A percentile compares a stretch with the other conserved stretches of the same genome.
Evolutionary conservation across 1,140 invertebrate species (phyloP).

Genomic region (Caerostris darwini): DNA sequence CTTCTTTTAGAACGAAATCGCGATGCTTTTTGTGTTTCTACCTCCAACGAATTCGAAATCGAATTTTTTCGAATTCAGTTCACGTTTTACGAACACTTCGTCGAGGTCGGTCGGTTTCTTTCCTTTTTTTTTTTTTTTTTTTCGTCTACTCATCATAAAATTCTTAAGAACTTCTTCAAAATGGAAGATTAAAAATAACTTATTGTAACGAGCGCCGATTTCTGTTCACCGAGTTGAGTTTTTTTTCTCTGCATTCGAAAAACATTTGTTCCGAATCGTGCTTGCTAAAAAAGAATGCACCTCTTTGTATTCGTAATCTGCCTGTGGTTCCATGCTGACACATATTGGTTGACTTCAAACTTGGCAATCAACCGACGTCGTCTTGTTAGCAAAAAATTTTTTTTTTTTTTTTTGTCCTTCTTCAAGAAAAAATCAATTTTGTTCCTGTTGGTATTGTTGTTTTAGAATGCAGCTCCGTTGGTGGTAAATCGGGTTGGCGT

Average conservation of each 20-base stretch:
- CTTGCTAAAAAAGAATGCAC: neutral
- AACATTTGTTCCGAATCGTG: neutral
- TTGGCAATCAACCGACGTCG: neutral
- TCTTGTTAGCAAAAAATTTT: neutral
- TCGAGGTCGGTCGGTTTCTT: neutral
- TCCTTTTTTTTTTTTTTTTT: neutral
- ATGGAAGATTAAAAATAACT: conserved; percentile 26
- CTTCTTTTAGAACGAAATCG: neutral
- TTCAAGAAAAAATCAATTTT: neutral
- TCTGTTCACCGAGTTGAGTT: neutral
- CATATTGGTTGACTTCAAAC: neutral
- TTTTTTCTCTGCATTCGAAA: neutral
- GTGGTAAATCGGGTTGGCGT: neutral
- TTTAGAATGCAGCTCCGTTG: neutral
- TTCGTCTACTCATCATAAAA: neutral
- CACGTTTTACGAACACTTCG: neutral
- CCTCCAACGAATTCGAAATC: neutral
- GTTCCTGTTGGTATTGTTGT: neutral
- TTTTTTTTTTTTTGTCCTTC: neutral
- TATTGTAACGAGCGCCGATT: neutral
- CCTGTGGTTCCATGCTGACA: neutral
- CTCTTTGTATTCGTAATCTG: neutral
- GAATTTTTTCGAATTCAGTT: neutral
- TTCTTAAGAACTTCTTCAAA: conserved; percentile 16
- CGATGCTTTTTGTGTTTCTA: neutral